phyloP scores from a whole-genome alignment of 1,140 invertebrate genomes.

The Nymphalis io region DNA sequence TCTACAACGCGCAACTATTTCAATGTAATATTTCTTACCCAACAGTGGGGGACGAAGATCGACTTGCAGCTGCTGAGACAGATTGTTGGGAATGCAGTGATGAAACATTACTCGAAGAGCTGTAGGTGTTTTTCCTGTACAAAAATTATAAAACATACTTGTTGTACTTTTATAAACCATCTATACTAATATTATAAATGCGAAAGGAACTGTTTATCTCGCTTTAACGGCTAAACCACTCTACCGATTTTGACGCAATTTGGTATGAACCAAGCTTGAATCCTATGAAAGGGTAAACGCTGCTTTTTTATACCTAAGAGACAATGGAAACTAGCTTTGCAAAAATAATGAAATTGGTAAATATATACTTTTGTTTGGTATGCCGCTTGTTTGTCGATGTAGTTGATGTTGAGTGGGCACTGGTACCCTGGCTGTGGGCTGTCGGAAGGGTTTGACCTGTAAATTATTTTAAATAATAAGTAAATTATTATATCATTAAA shows the following conservation, averaged over 20 bases:
- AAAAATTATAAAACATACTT: conserved; percentile 6
- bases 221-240: too few species aligned
- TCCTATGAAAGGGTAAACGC: too few species aligned
- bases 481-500: background rate
- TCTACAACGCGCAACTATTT: background rate
- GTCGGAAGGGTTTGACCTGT: conserved; percentile 52
- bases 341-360: too few species aligned
- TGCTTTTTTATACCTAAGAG: too few species aligned
- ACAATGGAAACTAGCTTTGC: too few species aligned
- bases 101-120: conserved; percentile 44
- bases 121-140: conserved; percentile 62
- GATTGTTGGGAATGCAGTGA: conserved; percentile 51
- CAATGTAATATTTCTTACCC: conserved; percentile 46
- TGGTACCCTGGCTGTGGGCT: conserved; percentile 45
- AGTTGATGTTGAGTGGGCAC: conserved; percentile 50
- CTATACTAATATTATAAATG: too few species aligned
- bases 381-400: conserved; percentile 31
- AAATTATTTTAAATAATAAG: conserved; percentile 5
- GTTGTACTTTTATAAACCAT: background rate
- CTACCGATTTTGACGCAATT: too few species aligned
- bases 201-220: too few species aligned
- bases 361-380: conserved; percentile 41
- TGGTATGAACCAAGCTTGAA: too few species aligned
- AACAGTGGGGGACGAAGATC: conserved; percentile 66
- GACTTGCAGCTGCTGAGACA: conserved; percentile 54